Percentiles rank a stretch among this genome's conserved stretches.
phyloP scores from a whole-genome alignment of 2,797 vertebrate species.

The Silurus lanzhouensis region DNA sequence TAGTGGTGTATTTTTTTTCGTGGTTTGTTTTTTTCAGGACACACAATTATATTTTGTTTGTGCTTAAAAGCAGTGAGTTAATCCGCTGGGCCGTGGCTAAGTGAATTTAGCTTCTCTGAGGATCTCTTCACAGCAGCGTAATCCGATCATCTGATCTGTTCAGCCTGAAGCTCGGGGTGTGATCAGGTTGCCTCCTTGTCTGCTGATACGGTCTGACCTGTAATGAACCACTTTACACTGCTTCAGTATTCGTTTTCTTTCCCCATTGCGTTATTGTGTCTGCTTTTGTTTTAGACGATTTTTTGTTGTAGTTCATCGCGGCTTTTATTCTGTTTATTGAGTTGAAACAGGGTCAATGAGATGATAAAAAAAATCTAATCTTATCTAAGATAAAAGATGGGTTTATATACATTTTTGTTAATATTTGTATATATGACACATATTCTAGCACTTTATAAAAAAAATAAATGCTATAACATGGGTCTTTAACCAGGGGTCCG shows the following conservation, averaged over 20 bases:
- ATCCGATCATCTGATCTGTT: conserved; percentile 61
- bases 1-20: not conserved
- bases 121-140: conserved; percentile 62
- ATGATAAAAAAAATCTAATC: too few relatives aligned
- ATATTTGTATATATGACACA: not conserved
- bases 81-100: conserved; percentile 55
- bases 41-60: conserved; percentile 14
- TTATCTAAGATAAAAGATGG: not conserved
- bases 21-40: not conserved
- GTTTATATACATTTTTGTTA: not conserved
- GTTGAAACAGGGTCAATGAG: not conserved
- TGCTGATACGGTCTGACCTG: conserved; percentile 32
- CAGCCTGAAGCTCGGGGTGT: conserved; percentile 47
- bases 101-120: conserved; percentile 66
- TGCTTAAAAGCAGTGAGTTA: conserved; percentile 7
- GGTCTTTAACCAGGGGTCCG: too few relatives aligned
- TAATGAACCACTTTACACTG: conserved; percentile 22
- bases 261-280: not conserved
- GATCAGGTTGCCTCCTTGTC: conserved; percentile 34
- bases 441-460: too few relatives aligned
- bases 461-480: too few relatives aligned
- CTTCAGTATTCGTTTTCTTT: not conserved
- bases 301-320: not conserved
- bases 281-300: conserved; percentile 4
- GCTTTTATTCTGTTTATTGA: not conserved